Conservation (phyloP, 2,888 invertebrate genomes). For the Diadegma fenestrale region DNA sequence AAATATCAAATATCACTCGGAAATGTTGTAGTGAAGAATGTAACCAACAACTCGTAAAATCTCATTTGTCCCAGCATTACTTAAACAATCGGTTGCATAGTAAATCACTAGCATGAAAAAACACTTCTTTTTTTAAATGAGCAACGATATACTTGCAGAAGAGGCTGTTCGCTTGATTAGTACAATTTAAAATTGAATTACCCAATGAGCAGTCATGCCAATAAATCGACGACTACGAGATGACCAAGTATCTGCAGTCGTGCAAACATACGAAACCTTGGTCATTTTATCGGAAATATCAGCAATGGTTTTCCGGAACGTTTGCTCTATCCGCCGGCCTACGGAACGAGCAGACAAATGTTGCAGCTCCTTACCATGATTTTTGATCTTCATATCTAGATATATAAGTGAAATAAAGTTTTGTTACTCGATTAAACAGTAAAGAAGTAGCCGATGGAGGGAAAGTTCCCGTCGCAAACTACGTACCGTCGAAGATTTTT, state of each 20-base stretch:
- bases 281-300: not conserved
- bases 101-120: no score
- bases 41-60: no score
- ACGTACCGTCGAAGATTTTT: slow-evolving; percentile 33
- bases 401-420: not conserved
- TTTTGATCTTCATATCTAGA: slow-evolving; percentile 13
- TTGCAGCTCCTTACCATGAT: not conserved
- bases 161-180: not conserved
- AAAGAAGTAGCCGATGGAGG: no score
- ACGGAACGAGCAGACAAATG: not conserved
- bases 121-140: no score
- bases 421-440: not conserved
- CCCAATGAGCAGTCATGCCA: slow-evolving; percentile 28
- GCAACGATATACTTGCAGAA: no score
- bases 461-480: no score
- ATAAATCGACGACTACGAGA: not conserved
- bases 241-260: slow-evolving; percentile 5
- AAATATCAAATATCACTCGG: no score
- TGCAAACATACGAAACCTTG: not conserved
- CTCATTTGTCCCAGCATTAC: no score
- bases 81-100: no score
- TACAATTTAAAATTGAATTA: slow-evolving; percentile 1
- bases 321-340: not conserved
- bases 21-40: no score
- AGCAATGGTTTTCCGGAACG: not conserved